Conservation (phyloP, 2,888 invertebrate species). For the Bembecia ichneumoniformis region DNA sequence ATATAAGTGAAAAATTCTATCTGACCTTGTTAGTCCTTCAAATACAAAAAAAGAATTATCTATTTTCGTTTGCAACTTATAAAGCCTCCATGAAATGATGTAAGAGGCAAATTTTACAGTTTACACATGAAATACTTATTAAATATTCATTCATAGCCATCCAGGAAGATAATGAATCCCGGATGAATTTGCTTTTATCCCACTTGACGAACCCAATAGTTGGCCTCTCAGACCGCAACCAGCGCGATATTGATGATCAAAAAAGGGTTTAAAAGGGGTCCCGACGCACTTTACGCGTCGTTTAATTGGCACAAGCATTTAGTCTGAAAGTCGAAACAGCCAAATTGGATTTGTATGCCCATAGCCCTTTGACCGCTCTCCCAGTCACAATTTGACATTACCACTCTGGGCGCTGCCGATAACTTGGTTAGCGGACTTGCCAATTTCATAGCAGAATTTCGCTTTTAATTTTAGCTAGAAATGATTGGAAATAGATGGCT, state of each 20-base stretch:
- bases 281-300: constrained; percentile 57
- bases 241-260: constrained; percentile 33
- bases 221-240: constrained; percentile 13
- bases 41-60: too few relatives aligned
- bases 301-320: constrained; percentile 55
- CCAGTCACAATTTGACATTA: constrained; percentile 59
- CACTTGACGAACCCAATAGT: constrained; percentile 17
- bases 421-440: constrained; percentile 48
- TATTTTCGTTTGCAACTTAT: too few relatives aligned
- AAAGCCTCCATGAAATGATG: too few relatives aligned
- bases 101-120: neutral
- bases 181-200: constrained; percentile 25
- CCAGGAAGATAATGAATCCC: constrained; percentile 4
- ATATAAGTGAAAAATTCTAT: too few relatives aligned
- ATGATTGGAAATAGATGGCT: too few relatives aligned
- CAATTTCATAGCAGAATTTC: constrained; percentile 37
- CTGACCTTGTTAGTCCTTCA: too few relatives aligned
- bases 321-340: constrained; percentile 54
- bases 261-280: constrained; percentile 38
- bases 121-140: constrained; percentile 8
- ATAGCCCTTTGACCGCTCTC: constrained; percentile 51
- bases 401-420: constrained; percentile 35
- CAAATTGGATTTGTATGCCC: constrained; percentile 63
- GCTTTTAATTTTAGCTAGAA: neutral
- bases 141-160: constrained; percentile 7